A percentile compares a stretch with the other conserved stretches of the same genome.
phyloP scores from a whole-genome alignment of 2,888 invertebrate genomes.

The Conus canariensis region DNA sequence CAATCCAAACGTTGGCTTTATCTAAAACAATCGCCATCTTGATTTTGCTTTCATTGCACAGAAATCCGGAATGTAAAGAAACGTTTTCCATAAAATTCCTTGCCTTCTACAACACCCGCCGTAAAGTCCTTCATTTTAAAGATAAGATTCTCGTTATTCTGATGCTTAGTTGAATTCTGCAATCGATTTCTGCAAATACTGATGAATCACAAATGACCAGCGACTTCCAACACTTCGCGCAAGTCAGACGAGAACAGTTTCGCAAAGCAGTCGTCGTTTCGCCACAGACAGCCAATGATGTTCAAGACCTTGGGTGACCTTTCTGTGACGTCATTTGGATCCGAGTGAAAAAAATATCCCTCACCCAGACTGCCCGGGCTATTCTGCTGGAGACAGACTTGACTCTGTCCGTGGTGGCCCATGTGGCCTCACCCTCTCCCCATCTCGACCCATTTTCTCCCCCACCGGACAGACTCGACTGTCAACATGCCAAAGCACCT shows the following conservation, averaged over 20 bases:
- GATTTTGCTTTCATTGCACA: no score
- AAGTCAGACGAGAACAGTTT: background rate
- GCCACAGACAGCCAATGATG: background rate
- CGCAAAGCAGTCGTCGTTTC: background rate
- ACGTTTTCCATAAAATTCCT: background rate
- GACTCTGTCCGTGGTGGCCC: no score
- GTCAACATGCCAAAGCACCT: no score
- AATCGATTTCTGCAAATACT: background rate
- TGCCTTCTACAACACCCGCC: constrained; percentile 53
- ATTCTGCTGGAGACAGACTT: no score
- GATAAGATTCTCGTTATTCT: background rate
- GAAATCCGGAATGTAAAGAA: no score
- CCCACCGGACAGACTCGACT: no score
- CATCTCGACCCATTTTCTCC: no score
- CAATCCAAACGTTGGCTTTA: no score
- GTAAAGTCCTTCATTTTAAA: constrained; percentile 42
- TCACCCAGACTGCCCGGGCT: no score
- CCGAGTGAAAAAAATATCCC: no score
- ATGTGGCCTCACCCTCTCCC: no score
- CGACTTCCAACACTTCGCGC: background rate
- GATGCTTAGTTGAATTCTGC: background rate
- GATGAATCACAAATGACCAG: background rate
- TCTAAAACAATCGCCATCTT: no score
- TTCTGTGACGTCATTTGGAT: background rate
- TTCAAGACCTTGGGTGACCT: background rate